A percentile compares a stretch with the other conserved stretches of the same genome.
Evolutionary conservation across 2,888 invertebrate genomes (phyloP).

Genomic region (Pelosia muscerda): DNA sequence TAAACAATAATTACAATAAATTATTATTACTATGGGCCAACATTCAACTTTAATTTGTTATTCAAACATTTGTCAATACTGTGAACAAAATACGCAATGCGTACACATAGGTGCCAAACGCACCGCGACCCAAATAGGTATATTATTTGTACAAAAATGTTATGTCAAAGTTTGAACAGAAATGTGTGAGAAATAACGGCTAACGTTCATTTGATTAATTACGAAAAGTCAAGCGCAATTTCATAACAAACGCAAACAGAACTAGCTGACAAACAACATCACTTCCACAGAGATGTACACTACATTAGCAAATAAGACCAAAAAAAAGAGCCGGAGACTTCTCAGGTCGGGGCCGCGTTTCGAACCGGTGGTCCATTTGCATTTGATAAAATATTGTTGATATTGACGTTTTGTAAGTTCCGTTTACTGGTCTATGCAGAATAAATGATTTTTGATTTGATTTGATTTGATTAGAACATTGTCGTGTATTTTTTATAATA

Average conservation of each 20-base stretch:
- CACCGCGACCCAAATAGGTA: conserved; percentile 47
- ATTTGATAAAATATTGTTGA: no score
- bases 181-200: conserved; percentile 31
- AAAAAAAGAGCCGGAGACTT: no score
- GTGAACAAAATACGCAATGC: conserved; percentile 48
- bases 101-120: conserved; percentile 45
- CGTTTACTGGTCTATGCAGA: no score
- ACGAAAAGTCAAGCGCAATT: conserved; percentile 28
- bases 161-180: conserved; percentile 45
- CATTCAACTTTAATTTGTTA: conserved; percentile 20
- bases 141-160: conserved; percentile 50
- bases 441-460: no score
- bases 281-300: not conserved
- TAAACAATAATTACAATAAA: conserved; percentile 4
- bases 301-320: not conserved
- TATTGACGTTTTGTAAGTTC: no score
- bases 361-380: no score
- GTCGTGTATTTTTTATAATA: no score
- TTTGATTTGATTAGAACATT: no score
- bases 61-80: conserved; percentile 45
- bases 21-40: conserved; percentile 18
- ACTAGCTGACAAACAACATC: not conserved
- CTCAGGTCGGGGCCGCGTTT: no score
- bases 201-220: conserved; percentile 31
- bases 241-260: not conserved